phyloP scores from a whole-genome alignment of 2,888 invertebrate genomes.

The Acheta domesticus region DNA sequence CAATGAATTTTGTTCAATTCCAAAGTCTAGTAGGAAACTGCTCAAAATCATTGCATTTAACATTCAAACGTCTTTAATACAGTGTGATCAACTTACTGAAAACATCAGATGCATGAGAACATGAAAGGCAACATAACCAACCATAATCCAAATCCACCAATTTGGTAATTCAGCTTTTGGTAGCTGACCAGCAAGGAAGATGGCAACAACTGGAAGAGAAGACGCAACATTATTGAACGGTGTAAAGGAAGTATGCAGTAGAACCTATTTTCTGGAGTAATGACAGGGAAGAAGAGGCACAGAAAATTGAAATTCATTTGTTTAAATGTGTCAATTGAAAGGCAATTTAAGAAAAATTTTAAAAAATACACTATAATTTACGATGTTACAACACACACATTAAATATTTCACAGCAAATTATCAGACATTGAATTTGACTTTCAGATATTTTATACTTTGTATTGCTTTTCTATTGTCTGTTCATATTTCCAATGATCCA shows the following conservation, averaged over 20 bases:
- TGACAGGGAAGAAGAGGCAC: neutral
- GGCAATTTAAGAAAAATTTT: too few species aligned
- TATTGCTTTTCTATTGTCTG: too few species aligned
- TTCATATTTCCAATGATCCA: too few species aligned
- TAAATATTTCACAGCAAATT: too few species aligned
- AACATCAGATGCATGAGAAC: slow-evolving; percentile 81
- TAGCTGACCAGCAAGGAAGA: slow-evolving; percentile 87
- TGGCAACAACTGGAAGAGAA: slow-evolving; percentile 73
- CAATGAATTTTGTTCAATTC: neutral
- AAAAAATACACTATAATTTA: neutral
- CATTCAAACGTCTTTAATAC: neutral
- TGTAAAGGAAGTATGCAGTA: neutral
- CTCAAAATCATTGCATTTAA: neutral
- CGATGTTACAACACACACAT: too few species aligned
- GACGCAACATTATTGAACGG: slow-evolving; percentile 23
- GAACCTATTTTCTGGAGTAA: neutral
- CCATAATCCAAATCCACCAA: slow-evolving; percentile 84
- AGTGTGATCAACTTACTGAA: slow-evolving; percentile 67
- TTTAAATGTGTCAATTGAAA: neutral
- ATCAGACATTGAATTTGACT: too few species aligned
- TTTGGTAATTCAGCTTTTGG: slow-evolving; percentile 80
- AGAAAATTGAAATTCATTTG: neutral
- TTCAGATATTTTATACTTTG: too few species aligned
- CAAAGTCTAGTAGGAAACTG: neutral
- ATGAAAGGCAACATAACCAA: slow-evolving; percentile 85